A percentile compares a stretch with the other conserved stretches of the same genome.
phyloP scores from a whole-genome alignment of 1,140 invertebrate species.

The Drosophila malerkotliana region DNA sequence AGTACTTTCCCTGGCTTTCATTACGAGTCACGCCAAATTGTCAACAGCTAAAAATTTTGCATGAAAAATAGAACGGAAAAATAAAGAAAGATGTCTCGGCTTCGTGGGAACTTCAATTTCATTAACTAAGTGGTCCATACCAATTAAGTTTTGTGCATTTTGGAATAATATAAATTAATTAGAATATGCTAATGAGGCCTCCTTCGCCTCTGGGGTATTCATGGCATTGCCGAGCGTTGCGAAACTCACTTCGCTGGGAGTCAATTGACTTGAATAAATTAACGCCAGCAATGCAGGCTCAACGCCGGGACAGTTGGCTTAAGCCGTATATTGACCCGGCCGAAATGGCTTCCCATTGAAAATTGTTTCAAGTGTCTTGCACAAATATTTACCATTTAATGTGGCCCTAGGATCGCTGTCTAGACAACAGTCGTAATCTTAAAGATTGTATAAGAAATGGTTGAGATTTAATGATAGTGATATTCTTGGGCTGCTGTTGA shows the following conservation, averaged over 20 bases:
- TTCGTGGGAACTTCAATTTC: conserved; percentile 65
- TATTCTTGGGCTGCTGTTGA: too few relatives aligned
- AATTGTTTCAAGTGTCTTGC: conserved; percentile 12
- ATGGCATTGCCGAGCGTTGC: conserved; percentile 17
- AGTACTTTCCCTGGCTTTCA: conserved; percentile 7
- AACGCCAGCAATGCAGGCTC: conserved; percentile 62
- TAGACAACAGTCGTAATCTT: conserved; percentile 9
- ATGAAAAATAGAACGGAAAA: conserved; percentile 5
- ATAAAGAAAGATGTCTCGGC: background rate
- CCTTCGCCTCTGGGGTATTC: conserved; percentile 2
- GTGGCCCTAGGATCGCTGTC: conserved; percentile 15
- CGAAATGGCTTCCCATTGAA: background rate
- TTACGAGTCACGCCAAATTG: conserved; percentile 33
- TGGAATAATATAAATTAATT: conserved; percentile 83
- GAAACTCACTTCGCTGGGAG: conserved; percentile 33
- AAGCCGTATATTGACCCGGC: conserved; percentile 36
- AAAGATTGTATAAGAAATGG: background rate
- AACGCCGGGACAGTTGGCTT: conserved; percentile 36
- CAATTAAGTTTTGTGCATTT: conserved; percentile 80
- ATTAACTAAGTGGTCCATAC: conserved; percentile 79
- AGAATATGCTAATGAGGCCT: conserved; percentile 76
- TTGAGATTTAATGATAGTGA: too few relatives aligned
- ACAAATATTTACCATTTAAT: conserved; percentile 36
- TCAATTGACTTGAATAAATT: conserved; percentile 81
- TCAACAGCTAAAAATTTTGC: conserved; percentile 41